Conservation (phyloP, 2,113 vertebrate genomes). For the Spilogale gracilis region DNA sequence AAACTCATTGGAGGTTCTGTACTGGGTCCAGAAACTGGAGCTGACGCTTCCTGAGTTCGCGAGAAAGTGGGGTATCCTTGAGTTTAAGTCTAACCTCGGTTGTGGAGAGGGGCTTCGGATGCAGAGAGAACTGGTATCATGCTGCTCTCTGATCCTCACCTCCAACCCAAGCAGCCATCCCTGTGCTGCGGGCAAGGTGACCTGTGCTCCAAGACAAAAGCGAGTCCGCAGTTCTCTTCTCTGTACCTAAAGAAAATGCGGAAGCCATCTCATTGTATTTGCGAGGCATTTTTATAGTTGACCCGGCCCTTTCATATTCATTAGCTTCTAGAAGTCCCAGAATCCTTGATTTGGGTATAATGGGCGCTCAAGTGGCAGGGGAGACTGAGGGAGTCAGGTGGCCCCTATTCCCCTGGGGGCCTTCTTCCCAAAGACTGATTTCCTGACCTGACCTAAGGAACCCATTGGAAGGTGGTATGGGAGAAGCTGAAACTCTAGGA, state of each 20-base stretch:
- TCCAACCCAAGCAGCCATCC: neutral
- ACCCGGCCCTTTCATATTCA: constrained; percentile 55
- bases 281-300: constrained; percentile 32
- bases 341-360: constrained; percentile 34
- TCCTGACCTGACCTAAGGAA: constrained; percentile 37
- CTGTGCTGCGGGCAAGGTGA: neutral
- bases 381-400: neutral
- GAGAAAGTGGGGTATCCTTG: constrained; percentile 9
- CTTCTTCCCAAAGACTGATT: constrained; percentile 40
- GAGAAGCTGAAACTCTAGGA: constrained; percentile 53
- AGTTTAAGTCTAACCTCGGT: constrained; percentile 13
- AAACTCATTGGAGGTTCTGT: constrained; percentile 39
- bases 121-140: neutral
- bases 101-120: neutral
- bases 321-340: constrained; percentile 40
- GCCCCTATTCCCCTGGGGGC: neutral
- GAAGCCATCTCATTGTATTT: constrained; percentile 34
- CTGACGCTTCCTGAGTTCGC: neutral
- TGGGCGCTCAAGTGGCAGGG: constrained; percentile 29
- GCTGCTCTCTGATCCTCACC: neutral
- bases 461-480: neutral
- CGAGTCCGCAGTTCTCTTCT: neutral
- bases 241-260: constrained; percentile 21
- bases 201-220: constrained; percentile 16
- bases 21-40: constrained; percentile 54